Evolutionary conservation across 35 echinoderm and acorn worm species (phyloP).

Genomic region (Heliocidaris tuberculata): DNA sequence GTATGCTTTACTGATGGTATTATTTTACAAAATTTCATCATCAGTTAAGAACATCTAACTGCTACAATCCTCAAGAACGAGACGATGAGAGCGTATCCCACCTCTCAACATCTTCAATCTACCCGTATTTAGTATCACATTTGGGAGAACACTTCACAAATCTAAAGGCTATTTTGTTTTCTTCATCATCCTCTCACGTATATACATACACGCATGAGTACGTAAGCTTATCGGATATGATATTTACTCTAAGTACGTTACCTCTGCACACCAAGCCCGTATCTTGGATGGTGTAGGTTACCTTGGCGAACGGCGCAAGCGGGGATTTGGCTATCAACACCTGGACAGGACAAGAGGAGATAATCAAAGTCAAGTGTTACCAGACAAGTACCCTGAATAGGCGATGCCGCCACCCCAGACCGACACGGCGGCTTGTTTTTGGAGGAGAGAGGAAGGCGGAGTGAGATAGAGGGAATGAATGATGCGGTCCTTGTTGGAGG

Average conservation of each 20-base stretch:
- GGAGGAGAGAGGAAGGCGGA: not conserved
- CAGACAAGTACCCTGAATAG: conserved; percentile 15
- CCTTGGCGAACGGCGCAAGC: conserved; percentile 66
- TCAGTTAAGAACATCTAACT: no score
- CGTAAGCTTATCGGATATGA: no score
- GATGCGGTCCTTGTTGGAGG: not conserved
- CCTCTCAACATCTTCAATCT: no score
- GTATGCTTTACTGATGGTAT: no score
- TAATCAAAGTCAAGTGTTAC: conserved; percentile 36
- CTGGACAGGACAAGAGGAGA: conserved; percentile 55
- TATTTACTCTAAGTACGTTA: conserved; percentile 26
- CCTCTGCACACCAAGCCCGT: conserved; percentile 71
- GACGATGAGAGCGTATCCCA: no score
- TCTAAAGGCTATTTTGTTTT: no score
- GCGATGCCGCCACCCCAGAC: not conserved
- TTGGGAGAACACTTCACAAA: no score
- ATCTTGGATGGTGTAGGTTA: conserved; percentile 75
- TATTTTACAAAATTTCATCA: no score
- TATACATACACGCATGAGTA: no score
- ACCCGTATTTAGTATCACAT: no score
- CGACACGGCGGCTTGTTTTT: not conserved
- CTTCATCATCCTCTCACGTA: no score
- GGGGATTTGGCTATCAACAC: conserved; percentile 91
- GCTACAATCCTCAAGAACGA: no score
- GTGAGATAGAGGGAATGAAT: not conserved